phyloP scores from a whole-genome alignment of 2,797 vertebrate genomes.

The Scolopax bukidnonensis region DNA sequence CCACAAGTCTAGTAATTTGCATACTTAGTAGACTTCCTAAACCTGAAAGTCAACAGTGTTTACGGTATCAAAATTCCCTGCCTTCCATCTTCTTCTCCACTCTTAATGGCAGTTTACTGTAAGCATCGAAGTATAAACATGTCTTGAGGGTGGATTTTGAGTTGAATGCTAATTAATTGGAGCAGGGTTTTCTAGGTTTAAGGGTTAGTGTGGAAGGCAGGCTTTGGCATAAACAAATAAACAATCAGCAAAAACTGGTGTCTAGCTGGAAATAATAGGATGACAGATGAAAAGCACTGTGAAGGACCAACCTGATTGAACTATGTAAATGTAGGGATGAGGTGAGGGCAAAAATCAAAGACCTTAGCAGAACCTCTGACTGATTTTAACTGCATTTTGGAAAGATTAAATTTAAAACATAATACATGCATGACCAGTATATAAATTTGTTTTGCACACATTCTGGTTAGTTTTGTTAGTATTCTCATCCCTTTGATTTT shows the following conservation, averaged over 20 bases:
- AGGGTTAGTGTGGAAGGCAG: neutral
- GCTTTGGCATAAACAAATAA: neutral
- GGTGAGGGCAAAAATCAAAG: neutral
- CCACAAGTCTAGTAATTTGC: neutral
- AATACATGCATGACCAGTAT: neutral
- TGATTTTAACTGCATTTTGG: neutral
- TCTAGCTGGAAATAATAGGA: neutral
- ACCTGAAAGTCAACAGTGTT: neutral
- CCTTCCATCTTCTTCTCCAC: neutral
- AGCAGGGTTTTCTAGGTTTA: neutral
- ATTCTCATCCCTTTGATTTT: neutral
- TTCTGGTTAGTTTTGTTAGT: neutral
- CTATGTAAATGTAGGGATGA: neutral
- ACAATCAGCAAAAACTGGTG: neutral
- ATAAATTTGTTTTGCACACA: neutral
- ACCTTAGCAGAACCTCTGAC: neutral
- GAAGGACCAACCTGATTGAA: neutral
- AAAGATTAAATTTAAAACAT: neutral
- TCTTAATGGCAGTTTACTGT: neutral
- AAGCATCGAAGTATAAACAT: neutral
- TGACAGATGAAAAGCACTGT: neutral
- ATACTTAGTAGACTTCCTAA: neutral
- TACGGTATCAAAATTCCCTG: neutral
- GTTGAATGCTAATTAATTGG: neutral
- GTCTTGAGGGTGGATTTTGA: neutral